A percentile compares a stretch with the other conserved stretches of the same genome.
Conservation (phyloP, 2,888 invertebrate species). For the Lymantria dispar region DNA sequence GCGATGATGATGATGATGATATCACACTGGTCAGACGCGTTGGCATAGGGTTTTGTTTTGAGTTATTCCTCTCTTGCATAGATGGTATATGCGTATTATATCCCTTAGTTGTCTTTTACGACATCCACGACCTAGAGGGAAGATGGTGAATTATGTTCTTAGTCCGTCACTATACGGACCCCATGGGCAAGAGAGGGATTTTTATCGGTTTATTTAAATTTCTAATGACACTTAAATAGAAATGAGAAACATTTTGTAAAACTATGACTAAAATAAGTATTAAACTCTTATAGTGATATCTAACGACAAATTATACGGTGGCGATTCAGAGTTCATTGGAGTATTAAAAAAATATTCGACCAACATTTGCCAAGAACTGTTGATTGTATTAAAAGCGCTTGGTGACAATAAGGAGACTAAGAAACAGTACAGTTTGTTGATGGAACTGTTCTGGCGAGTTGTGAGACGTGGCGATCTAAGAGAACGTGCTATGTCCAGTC, state of each 20-base stretch:
- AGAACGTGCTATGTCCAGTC: slow-evolving; percentile 82
- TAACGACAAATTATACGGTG: slow-evolving; percentile 95
- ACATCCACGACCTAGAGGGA: too few species aligned
- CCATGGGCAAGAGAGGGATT: too few species aligned
- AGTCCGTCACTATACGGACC: too few species aligned
- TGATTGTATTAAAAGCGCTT: slow-evolving; percentile 86
- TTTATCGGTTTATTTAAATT: too few species aligned
- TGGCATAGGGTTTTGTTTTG: too few species aligned
- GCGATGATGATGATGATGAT: too few species aligned
- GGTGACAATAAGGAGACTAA: slow-evolving; percentile 85
- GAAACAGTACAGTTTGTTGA: slow-evolving; percentile 87
- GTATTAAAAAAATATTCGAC: slow-evolving; percentile 90
- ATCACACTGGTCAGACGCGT: too few species aligned
- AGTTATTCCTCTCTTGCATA: too few species aligned
- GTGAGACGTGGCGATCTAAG: slow-evolving; percentile 85
- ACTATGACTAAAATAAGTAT: not conserved
- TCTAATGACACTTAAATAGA: too few species aligned
- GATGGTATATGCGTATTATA: too few species aligned
- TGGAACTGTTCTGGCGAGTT: slow-evolving; percentile 88
- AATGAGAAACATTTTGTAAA: not conserved
- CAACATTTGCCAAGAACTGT: slow-evolving; percentile 89
- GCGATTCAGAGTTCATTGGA: slow-evolving; percentile 91
- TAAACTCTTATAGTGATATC: slow-evolving; percentile 87
- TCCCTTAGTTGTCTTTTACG: too few species aligned
- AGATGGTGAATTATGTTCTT: too few species aligned